Conservation (phyloP, 2,888 invertebrate species). For the Ichneumon xanthorius region DNA sequence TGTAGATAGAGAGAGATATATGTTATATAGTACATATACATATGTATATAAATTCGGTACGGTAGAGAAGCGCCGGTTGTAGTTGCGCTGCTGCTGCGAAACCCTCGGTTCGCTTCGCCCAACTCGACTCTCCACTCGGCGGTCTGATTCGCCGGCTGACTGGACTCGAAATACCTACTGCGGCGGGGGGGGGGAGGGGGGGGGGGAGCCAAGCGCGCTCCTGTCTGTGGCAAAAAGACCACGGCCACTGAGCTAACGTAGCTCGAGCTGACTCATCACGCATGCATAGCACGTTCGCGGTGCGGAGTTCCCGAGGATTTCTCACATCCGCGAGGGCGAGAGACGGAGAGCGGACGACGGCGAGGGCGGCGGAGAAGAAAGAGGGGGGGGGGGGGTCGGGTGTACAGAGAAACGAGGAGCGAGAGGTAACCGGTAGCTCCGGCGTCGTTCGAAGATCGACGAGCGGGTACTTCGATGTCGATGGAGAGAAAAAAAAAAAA, state of each 20-base stretch:
- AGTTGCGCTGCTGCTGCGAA: conserved; percentile 33
- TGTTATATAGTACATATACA: not conserved
- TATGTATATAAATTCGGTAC: not conserved
- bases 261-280: conserved; percentile 72
- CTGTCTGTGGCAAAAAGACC: conserved; percentile 64
- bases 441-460: conserved; percentile 64
- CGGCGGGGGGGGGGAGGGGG: conserved; percentile 26
- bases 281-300: conserved; percentile 71
- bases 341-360: not conserved
- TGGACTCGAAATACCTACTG: conserved; percentile 68
- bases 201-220: conserved; percentile 15
- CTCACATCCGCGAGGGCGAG: conserved; percentile 59
- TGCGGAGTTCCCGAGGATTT: conserved; percentile 70
- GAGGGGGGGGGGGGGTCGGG: not conserved
- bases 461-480: conserved; percentile 58
- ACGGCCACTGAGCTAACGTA: conserved; percentile 67
- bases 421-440: conserved; percentile 28
- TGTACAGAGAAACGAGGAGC: not conserved
- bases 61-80: conserved; percentile 27
- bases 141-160: conserved; percentile 65
- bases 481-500: conserved; percentile 41
- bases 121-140: conserved; percentile 33
- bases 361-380: conserved; percentile 6
- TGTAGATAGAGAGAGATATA: conserved; percentile 14
- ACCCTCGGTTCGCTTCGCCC: conserved; percentile 32